These are phyloP conservation scores for Sphaeramia orbicularis DNA, from an alignment of 2,797 vertebrate genomes.

Conservation along the genomic window DNA sequence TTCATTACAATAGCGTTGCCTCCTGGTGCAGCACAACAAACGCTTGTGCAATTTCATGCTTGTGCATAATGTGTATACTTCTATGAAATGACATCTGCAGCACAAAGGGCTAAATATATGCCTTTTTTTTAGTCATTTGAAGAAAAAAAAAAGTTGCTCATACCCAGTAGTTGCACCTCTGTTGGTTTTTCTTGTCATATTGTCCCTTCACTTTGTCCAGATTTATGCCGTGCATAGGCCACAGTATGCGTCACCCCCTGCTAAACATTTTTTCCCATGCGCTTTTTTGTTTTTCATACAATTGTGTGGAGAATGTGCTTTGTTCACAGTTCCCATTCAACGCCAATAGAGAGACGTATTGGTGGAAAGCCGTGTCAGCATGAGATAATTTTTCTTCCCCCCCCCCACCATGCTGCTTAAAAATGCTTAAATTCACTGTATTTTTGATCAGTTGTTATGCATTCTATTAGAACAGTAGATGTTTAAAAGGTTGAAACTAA, in stretches of 20 bases:
- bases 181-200: constrained; percentile 6
- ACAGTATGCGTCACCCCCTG: constrained; percentile 50
- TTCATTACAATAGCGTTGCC: constrained; percentile 73
- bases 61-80: constrained; percentile 50
- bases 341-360: constrained; percentile 45
- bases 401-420: not conserved
- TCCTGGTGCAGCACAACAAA: constrained; percentile 65
- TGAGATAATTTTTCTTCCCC: constrained; percentile 47
- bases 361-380: constrained; percentile 66
- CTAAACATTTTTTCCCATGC: constrained; percentile 65
- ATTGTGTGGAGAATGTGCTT: constrained; percentile 77
- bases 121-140: too few species aligned
- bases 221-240: constrained; percentile 48
- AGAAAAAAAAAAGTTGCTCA: too few species aligned
- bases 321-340: constrained; percentile 73
- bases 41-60: constrained; percentile 70
- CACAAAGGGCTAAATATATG: constrained; percentile 4
- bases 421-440: not conserved
- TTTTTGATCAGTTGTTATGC: too few species aligned
- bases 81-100: constrained; percentile 48
- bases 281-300: constrained; percentile 70
- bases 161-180: constrained; percentile 1
- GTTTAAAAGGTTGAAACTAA: not conserved
- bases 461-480: too few species aligned
- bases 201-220: constrained; percentile 32